Conservation (phyloP, 2,888 invertebrate species). For the Cenopis cana region DNA sequence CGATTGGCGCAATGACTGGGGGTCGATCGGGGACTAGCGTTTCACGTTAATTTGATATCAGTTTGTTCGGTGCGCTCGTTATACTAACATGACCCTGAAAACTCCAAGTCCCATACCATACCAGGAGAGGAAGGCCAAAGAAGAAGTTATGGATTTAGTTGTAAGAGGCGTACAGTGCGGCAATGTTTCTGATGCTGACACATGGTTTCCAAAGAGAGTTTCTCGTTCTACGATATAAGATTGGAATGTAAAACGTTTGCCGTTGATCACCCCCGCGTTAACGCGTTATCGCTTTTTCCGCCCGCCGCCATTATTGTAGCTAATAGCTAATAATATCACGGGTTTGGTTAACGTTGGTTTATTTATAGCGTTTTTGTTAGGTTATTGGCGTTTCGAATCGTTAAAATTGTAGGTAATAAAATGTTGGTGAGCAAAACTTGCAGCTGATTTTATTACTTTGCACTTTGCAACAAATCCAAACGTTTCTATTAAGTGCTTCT, state of each 20-base stretch:
- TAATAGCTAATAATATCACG: conserved; percentile 46
- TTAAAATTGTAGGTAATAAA: conserved; percentile 8
- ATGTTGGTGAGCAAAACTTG: conserved; percentile 10
- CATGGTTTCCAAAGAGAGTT: neutral
- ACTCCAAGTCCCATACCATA: too few relatives aligned
- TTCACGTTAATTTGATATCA: neutral
- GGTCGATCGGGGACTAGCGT: neutral
- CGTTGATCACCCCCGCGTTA: neutral
- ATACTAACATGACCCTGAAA: too few relatives aligned
- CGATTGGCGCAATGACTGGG: conserved; percentile 25
- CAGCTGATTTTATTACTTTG: conserved; percentile 3
- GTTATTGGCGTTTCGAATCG: conserved; percentile 11
- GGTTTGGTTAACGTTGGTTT: conserved; percentile 26
- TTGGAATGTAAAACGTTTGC: neutral
- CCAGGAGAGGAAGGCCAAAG: too few relatives aligned
- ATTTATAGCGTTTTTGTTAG: conserved; percentile 39
- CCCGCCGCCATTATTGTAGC: conserved; percentile 39
- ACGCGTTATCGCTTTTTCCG: conserved; percentile 44
- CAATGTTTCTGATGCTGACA: too few relatives aligned
- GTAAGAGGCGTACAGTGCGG: too few relatives aligned
- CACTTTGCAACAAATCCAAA: neutral
- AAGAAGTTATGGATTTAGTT: too few relatives aligned
- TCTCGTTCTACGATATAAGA: neutral
- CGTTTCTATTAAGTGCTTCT: neutral
- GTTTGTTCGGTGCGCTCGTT: too few relatives aligned